Percentiles rank a stretch among this genome's conserved stretches.
These are phyloP conservation scores for Carcharodon carcharias DNA, from an alignment of 2,797 vertebrate species.

Conservation along the genomic window DNA sequence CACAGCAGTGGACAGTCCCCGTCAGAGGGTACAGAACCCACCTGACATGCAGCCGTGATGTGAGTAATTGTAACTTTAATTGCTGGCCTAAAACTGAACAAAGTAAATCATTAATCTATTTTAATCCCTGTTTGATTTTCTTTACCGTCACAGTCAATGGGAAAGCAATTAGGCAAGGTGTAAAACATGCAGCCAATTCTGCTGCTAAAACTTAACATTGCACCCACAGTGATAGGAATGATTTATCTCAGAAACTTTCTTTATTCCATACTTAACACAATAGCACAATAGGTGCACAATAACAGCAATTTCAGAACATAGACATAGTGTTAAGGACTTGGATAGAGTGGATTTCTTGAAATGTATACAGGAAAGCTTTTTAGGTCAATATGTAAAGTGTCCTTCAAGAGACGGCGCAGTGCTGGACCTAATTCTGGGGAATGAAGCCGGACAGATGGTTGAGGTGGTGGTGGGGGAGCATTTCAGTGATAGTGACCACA, in stretches of 20 bases:
- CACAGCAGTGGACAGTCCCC: too few relatives aligned
- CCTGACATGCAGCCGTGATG: background rate
- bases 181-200: background rate
- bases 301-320: background rate
- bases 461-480: too few relatives aligned
- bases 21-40: too few relatives aligned
- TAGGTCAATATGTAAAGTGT: too few relatives aligned
- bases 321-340: too few relatives aligned
- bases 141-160: background rate
- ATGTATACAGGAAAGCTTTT: too few relatives aligned
- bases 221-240: background rate
- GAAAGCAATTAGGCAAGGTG: background rate
- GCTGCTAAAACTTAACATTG: background rate
- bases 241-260: background rate
- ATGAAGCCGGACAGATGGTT: too few relatives aligned
- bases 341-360: too few relatives aligned
- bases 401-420: too few relatives aligned
- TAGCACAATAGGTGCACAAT: background rate
- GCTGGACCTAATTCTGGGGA: too few relatives aligned
- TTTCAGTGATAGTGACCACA: too few relatives aligned
- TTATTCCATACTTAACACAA: background rate
- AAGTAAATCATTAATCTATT: background rate
- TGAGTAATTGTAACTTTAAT: background rate
- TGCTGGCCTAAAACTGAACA: background rate
- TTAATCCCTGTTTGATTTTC: background rate